phyloP scores from a whole-genome alignment of 1,140 invertebrate genomes.

The Dendrolimus punctatus region DNA sequence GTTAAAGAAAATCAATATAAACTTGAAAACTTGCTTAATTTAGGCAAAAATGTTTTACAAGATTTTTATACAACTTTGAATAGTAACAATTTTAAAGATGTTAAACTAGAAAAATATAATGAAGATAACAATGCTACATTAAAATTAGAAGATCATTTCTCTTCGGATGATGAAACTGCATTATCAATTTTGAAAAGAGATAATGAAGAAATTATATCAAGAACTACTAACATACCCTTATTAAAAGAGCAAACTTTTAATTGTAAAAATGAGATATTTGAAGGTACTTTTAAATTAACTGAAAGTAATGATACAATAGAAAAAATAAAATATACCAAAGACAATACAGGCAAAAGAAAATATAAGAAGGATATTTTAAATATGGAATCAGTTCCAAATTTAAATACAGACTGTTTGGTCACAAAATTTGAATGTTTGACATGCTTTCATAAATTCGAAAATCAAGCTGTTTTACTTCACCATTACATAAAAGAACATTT shows the following conservation, averaged over 20 bases:
- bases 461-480: constrained; percentile 20
- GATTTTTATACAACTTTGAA: not conserved
- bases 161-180: constrained; percentile 9
- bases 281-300: too few species aligned
- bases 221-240: not conserved
- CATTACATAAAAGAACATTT: constrained; percentile 31
- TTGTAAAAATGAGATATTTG: too few species aligned
- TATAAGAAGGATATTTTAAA: constrained; percentile 3
- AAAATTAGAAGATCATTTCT: not conserved
- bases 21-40: not conserved
- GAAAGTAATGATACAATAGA: not conserved
- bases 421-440: constrained; percentile 32
- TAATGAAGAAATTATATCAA: constrained; percentile 1
- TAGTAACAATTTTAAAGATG: constrained; percentile 2
- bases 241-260: too few species aligned
- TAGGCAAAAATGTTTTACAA: not conserved
- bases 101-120: not conserved
- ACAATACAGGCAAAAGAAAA: constrained; percentile 4
- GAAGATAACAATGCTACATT: constrained; percentile 3
- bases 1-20: not conserved
- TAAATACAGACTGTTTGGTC: constrained; percentile 3
- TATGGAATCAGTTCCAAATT: not conserved
- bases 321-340: constrained; percentile 4
- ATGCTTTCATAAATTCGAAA: constrained; percentile 27
- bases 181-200: constrained; percentile 4